Conservation (phyloP, 2,888 invertebrate genomes). For the Papilio gigon region DNA sequence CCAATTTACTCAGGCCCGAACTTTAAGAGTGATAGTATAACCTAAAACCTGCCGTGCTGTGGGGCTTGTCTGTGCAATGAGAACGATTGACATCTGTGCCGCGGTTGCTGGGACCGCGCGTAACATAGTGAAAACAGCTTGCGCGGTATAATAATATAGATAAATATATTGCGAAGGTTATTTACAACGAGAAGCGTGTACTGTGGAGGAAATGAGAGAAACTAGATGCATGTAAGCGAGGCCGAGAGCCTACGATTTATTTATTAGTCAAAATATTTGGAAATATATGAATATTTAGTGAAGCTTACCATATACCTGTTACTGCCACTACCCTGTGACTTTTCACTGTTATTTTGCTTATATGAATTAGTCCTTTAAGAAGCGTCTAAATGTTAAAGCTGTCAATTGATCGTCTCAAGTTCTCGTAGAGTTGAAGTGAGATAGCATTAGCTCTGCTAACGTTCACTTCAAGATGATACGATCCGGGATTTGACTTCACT, state of each 20-base stretch:
- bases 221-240: not conserved
- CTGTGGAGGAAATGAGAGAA: conserved; percentile 4
- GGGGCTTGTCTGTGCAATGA: too few relatives aligned
- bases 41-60: too few relatives aligned
- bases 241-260: too few relatives aligned
- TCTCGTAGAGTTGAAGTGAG: conserved; percentile 68
- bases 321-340: conserved; percentile 27
- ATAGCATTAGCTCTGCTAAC: conserved; percentile 66
- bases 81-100: too few relatives aligned
- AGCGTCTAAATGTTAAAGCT: conserved; percentile 73
- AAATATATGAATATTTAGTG: not conserved
- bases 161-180: too few relatives aligned
- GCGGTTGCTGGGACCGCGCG: too few relatives aligned
- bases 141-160: too few relatives aligned
- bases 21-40: too few relatives aligned
- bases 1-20: too few relatives aligned
- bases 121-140: too few relatives aligned
- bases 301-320: conserved; percentile 10
- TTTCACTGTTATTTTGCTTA: conserved; percentile 17
- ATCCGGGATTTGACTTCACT: conserved; percentile 14
- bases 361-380: conserved; percentile 14
- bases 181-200: not conserved
- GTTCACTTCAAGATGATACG: conserved; percentile 42
- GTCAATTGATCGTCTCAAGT: conserved; percentile 76
- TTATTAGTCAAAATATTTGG: conserved; percentile 19